Evolutionary conservation across 1,140 invertebrate species (phyloP).

Genomic region (Drosophila neocordata): DNA sequence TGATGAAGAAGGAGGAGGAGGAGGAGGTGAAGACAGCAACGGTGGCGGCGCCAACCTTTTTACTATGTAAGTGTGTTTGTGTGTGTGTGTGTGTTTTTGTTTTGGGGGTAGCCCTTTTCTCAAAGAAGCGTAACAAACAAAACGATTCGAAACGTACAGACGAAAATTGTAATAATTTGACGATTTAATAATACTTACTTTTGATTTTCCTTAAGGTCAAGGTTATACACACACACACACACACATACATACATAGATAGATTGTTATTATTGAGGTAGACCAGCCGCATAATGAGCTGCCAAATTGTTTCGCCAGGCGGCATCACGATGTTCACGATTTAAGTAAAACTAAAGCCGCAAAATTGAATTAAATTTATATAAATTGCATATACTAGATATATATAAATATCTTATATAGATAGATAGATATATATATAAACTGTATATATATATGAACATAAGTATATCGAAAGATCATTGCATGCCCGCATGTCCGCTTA

Average conservation of each 20-base stretch:
- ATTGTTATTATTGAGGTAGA: slow-evolving; percentile 57
- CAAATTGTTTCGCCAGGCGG: slow-evolving; percentile 60
- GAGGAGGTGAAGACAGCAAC: background rate
- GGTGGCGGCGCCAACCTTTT: background rate
- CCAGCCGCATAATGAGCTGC: slow-evolving; percentile 73
- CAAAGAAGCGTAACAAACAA: slow-evolving; percentile 72
- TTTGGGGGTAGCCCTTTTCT: slow-evolving; percentile 54
- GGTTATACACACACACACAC: slow-evolving; percentile 36
- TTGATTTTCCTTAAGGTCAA: slow-evolving; percentile 75
- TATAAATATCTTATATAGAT: slow-evolving; percentile 48
- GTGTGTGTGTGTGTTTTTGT: no score
- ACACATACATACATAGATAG: no score
- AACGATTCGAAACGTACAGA: background rate
- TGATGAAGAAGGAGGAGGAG: background rate
- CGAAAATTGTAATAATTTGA: slow-evolving; percentile 76
- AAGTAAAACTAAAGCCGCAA: slow-evolving; percentile 50
- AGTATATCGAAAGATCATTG: slow-evolving; percentile 49
- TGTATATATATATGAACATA: slow-evolving; percentile 31
- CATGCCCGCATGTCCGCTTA: slow-evolving; percentile 75
- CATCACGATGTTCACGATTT: slow-evolving; percentile 65
- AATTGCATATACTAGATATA: slow-evolving; percentile 66
- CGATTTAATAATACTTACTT: slow-evolving; percentile 54
- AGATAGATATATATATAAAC: no score
- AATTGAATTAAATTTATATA: slow-evolving; percentile 80
- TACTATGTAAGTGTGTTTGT: no score